Base-by-base conservation (phyloP, 1,140 invertebrate genomes). In the Drosophila pruinosa region DNA sequence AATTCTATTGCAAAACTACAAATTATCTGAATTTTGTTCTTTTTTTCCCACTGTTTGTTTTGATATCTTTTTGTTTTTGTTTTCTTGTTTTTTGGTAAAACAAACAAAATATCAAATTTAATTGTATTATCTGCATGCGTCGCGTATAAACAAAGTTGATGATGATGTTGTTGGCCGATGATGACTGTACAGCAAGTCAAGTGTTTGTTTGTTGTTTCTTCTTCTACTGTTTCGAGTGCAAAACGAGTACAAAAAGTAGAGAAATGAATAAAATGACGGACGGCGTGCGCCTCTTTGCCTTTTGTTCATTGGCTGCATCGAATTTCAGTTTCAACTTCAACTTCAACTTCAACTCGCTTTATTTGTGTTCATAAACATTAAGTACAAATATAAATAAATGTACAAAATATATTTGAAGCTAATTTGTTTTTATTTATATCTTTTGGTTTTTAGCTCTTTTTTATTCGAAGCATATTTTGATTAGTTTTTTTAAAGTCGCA, bases 81-180 rank as follows among this genome's bases (percentile, higher is more conserved):
- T 10, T 2, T 21, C 5, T n/a, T 24, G 22, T 21, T 54, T n/a
- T n/a, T n/a, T n/a, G n/a, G 28, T 38, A 14, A 24, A 24, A 45
- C 24, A 59, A 56, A 59, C 56, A 64, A 50, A 28, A 45, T 34
- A 47, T 67, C 26, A 48, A 72, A 73, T 61, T 71, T 38, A 78
- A 74, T 75, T 68, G 53, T 61, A 68, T 75, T 75, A 68, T 75
- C 47, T n/a, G n/a, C n/a, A n/a, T n/a, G n/a, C n/a, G n/a, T n/a
- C n/a, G 22, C 14, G 4, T 36, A 47, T 57, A 22, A 52, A 39
- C 7, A 15, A 39, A 17, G 15, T 17, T 41, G 38, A 41, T 41
- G 43, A 24, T 26, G 12, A 26, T 26, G 12, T 14, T 10, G 54
- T 28, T 43, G 15, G 19, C 14, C 47, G 24, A 54, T 56, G 72